phyloP scores from a whole-genome alignment of 2,797 vertebrate species.

The Anguilla anguilla region DNA sequence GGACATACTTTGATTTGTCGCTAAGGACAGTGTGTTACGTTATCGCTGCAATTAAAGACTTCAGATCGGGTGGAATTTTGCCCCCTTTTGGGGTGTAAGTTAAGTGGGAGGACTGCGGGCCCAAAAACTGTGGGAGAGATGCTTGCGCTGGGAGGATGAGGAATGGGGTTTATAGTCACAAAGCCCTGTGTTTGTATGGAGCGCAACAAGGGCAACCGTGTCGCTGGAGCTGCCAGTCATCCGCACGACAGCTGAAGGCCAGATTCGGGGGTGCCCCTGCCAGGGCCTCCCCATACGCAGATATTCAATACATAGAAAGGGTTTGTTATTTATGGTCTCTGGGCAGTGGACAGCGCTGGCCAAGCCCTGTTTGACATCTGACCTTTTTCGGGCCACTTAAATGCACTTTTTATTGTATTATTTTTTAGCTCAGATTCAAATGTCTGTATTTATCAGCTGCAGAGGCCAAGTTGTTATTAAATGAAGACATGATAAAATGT shows the following conservation, averaged over 20 bases:
- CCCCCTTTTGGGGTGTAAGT: not conserved
- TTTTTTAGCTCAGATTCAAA: not conserved
- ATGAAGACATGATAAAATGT: no score
- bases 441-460: no score
- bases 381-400: slow-evolving; percentile 34
- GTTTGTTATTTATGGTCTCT: slow-evolving; percentile 43
- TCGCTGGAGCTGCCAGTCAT: slow-evolving; percentile 24
- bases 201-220: slow-evolving; percentile 28
- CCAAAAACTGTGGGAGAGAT: not conserved
- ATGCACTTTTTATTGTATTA: not conserved
- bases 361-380: slow-evolving; percentile 37
- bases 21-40: no score
- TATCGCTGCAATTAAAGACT: not conserved
- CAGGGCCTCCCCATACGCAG: slow-evolving; percentile 13
- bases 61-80: not conserved
- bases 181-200: slow-evolving; percentile 39
- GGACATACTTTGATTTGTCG: no score
- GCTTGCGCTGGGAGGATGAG: not conserved
- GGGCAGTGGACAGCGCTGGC: slow-evolving; percentile 28
- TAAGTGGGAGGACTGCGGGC: not conserved
- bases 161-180: slow-evolving; percentile 25
- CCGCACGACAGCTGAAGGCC: slow-evolving; percentile 43
- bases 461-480: no score
- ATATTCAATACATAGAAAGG: slow-evolving; percentile 30
- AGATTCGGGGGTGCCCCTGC: slow-evolving; percentile 14